Base-by-base conservation (phyloP, 1,140 invertebrate species). In the Brachionus manjavacas region DNA sequence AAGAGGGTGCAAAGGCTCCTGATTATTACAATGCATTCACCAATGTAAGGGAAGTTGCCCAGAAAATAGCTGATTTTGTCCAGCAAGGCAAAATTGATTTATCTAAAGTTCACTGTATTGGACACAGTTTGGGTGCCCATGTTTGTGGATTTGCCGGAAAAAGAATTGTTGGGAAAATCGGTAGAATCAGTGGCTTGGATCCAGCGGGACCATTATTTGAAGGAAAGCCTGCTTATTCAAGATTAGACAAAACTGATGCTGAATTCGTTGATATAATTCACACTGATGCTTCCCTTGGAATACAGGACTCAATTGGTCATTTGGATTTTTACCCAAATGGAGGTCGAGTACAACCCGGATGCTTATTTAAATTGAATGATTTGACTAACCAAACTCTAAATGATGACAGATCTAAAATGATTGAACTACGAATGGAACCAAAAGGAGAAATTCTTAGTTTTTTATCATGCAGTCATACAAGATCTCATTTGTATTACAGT, bases 241-340 rank as follows among this genome's bases (percentile, higher is more conserved):
- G 78, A 64, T 64, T 80, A 8, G 28, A 31, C 28, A 35, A 28
- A 52, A 28, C 46, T 1, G 78, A 80, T 80, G 78, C 78, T 55
- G 78, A 55, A 20, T 80, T 80, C 20, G 78, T 80, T 9, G 78
- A 80, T 23, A 64, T 55, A n/a, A 52, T 80, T n/a, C 41, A 52
- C 14, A 35, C 78, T 20, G 28, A 28, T 52, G n/a, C 46, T 25
- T 12, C 41, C 16, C 16, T 80, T 41, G 78, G 78, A 23, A 55
- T 80, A 28, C 49, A 46, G 20, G n/a, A 55, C 6, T 86, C 92
- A 0, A 87, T 93, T 12, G 93, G 94, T 14, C 91, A 93, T 85
- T 91, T 91, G 6, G 78, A 85, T 25, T 85, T 85, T 64, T 85
- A 85, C 60, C 78, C 78, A 46, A 85, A 83, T 16, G 78, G 78